Percentiles rank a stretch among this genome's conserved stretches.
phyloP scores from a whole-genome alignment of 1,140 invertebrate genomes.

The Euura lappo region DNA sequence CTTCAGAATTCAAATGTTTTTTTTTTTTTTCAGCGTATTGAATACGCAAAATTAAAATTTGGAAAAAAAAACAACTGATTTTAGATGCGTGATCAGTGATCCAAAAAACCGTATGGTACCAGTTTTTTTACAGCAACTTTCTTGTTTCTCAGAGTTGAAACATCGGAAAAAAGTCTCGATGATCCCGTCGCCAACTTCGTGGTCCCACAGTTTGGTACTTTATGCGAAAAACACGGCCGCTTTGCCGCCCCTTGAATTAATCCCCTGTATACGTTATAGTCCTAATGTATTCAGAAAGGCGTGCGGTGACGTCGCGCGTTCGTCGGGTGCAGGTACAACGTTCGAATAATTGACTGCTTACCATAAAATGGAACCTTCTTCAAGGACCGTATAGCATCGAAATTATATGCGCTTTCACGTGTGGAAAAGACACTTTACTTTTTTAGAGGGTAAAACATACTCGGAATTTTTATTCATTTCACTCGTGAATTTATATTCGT shows the following conservation, averaged over 20 bases:
- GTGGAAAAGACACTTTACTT: background rate
- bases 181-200: conserved; percentile 10
- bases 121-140: too few relatives aligned
- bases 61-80: too few relatives aligned
- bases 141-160: too few relatives aligned
- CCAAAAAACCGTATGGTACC: too few relatives aligned
- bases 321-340: conserved; percentile 23
- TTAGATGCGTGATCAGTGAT: too few relatives aligned
- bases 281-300: conserved; percentile 52
- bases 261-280: conserved; percentile 49
- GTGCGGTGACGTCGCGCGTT: conserved; percentile 16
- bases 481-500: background rate
- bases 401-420: conserved; percentile 9
- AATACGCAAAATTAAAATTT: too few relatives aligned
- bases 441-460: background rate
- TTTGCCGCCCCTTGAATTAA: conserved; percentile 58
- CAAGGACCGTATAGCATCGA: conserved; percentile 23
- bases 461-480: background rate
- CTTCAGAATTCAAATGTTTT: too few relatives aligned
- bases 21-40: too few relatives aligned
- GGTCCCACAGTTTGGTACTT: conserved; percentile 24
- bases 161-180: background rate
- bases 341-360: conserved; percentile 34
- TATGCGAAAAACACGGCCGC: conserved; percentile 36
- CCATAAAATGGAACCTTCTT: conserved; percentile 30